Evolutionary conservation across 1,140 invertebrate species (phyloP), one percentile per base, ranked within the genome.

Genomic region (Palaemon carinicauda): DNA sequence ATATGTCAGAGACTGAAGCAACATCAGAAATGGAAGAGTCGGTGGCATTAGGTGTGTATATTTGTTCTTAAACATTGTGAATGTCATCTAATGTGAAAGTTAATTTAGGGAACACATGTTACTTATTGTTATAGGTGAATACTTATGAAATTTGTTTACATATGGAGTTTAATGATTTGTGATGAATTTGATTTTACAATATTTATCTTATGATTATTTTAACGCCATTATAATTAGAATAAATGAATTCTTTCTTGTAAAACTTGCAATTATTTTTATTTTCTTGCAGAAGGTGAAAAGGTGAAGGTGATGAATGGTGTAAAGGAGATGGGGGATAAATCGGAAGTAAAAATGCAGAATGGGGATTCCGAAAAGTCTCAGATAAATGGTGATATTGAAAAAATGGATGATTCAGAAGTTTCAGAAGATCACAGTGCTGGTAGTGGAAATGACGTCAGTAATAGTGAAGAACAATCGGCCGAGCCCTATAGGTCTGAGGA

Each of bases 231-330:
- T n/a, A n/a, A n/a, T n/a, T n/a, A n/a, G n/a, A n/a, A n/a, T n/a
- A n/a, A n/a, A n/a, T n/a, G n/a, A n/a, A n/a, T n/a, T n/a, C 71
- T 27, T 77, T 24, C n/a, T 74, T 7, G 14, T 12, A 15, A 53
- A 14, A 73, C 69, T 74, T 7, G 53, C 31, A 41, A 19, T n/a
- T 3, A 41, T 24, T 71, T 52, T 29, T 3, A 31, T 17, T 75
- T 53, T 27, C 21, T 56, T 3, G 21, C 85, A 87, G 85, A 87
- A 9, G 21, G 53, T n/a, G 85, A 87, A 19, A 87, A 87, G 33
- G 80, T 87, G 33, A 87, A 87, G 73, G 79, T 79, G 4, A 81
- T 87, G 21, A 87, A 87, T 60, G 85, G 85, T 27, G 73, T 87
- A 73, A 82, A 87, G 53, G 80, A 87, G 33, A 31, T 81, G 73